Conservation (phyloP, 2,113 vertebrate genomes). For the Morone chrysops region DNA sequence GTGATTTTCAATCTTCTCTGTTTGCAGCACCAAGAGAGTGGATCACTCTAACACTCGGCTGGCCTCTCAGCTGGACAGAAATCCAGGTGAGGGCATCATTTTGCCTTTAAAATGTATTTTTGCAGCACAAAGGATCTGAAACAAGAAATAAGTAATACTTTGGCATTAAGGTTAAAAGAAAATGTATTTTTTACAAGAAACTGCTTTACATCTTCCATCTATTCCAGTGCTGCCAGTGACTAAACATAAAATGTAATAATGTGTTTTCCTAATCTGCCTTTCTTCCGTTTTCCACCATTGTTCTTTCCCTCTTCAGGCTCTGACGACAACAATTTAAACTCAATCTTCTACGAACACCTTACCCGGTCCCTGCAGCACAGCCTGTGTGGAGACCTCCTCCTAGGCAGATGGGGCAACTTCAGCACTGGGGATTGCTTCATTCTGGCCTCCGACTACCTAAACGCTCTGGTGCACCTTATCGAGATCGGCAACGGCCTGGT, state of each 20-base stretch:
- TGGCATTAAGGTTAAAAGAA: neutral
- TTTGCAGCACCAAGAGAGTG: conserved; percentile 89
- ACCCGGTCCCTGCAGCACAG: conserved; percentile 93
- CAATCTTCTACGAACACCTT: conserved; percentile 94
- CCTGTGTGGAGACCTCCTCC: conserved; percentile 90
- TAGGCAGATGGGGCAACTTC: conserved; percentile 93
- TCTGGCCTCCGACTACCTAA: conserved; percentile 93
- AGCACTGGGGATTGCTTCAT: conserved; percentile 92
- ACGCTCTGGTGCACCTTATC: conserved; percentile 92
- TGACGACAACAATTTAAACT: conserved; percentile 94
- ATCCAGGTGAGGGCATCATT: conserved; percentile 83
- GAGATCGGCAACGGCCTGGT: conserved; percentile 93
- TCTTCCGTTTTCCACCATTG: neutral
- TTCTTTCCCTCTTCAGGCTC: conserved; percentile 80
- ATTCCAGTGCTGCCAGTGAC: neutral
- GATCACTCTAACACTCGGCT: conserved; percentile 94
- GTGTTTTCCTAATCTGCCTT: neutral
- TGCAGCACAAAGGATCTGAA: neutral
- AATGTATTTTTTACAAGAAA: neutral
- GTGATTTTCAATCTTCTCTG: neutral
- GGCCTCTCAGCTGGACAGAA: conserved; percentile 92
- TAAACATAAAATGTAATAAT: too few relatives aligned
- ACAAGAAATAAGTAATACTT: neutral
- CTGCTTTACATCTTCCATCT: neutral
- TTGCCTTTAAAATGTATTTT: neutral